Percentiles rank a stretch among this genome's conserved stretches.
These are phyloP conservation scores for Callaeas wilsoni DNA, from an alignment of 2,113 vertebrate species.

Conservation along the genomic window DNA sequence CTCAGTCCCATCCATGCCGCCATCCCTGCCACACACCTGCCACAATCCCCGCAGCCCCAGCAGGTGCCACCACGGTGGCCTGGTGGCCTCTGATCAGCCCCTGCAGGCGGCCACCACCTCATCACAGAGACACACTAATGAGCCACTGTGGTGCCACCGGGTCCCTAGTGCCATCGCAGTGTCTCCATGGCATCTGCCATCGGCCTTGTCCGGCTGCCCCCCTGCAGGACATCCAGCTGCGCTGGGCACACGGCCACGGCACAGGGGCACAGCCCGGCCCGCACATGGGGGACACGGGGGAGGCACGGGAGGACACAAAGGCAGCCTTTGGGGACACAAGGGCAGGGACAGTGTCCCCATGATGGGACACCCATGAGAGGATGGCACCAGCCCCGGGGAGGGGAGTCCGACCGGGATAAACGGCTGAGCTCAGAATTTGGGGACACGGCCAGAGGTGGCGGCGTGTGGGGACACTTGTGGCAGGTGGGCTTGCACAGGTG, in stretches of 20 bases:
- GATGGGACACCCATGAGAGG: background rate
- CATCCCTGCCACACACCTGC: background rate
- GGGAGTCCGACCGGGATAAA: too few species aligned
- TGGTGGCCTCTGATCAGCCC: background rate
- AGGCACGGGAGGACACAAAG: too few species aligned
- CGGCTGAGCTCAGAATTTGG: background rate
- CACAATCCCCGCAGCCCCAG: background rate
- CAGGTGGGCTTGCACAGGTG: background rate
- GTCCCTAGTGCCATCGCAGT: background rate
- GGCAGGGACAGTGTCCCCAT: background rate
- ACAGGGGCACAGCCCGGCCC: background rate
- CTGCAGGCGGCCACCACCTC: background rate
- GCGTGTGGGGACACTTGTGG: background rate
- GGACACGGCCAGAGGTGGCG: rapidly evolving
- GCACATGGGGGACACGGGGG: background rate
- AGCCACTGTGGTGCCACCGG: background rate
- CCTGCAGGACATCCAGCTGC: background rate
- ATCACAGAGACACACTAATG: background rate
- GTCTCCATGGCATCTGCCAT: background rate
- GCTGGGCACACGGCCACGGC: background rate
- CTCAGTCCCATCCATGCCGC: too few species aligned
- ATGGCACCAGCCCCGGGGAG: background rate
- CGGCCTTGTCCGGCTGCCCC: background rate
- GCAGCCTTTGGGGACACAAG: background rate
- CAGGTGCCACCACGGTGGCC: background rate